These are phyloP conservation scores for Netelia inedita DNA, from an alignment of 2,888 invertebrate genomes.

Conservation along the genomic window DNA sequence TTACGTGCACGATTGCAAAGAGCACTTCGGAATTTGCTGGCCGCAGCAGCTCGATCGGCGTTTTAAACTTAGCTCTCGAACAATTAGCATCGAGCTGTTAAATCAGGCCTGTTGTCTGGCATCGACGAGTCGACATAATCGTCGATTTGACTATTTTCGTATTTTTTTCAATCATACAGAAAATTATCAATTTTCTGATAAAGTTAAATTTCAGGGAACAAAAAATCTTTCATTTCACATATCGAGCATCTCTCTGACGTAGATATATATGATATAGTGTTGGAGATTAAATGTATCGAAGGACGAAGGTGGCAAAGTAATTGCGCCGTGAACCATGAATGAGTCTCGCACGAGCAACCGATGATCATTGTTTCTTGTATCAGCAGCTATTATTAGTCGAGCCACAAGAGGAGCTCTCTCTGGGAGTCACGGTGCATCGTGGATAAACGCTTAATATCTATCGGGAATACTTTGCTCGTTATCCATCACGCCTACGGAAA, in stretches of 20 bases:
- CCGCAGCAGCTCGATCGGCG: conserved; percentile 36
- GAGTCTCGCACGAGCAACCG: conserved; percentile 53
- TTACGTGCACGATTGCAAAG: conserved; percentile 3
- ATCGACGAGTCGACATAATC: background rate
- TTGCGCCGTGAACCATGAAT: conserved; percentile 66
- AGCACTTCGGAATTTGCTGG: conserved; percentile 36
- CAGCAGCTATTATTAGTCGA: conserved; percentile 65
- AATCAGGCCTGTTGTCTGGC: conserved; percentile 25
- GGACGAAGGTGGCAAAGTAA: conserved; percentile 64
- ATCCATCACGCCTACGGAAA: conserved; percentile 35
- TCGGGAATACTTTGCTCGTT: background rate
- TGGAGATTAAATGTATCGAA: conserved; percentile 49
- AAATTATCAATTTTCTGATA: too few relatives aligned
- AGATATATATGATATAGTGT: background rate
- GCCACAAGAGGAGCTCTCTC: conserved; percentile 51
- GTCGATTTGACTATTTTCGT: conserved; percentile 34
- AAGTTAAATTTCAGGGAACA: conserved; percentile 2
- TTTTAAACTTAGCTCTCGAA: conserved; percentile 67
- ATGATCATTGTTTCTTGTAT: conserved; percentile 69
- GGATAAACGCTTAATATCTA: background rate
- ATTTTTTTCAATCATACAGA: background rate
- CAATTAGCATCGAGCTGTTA: conserved; percentile 68
- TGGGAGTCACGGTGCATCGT: conserved; percentile 42
- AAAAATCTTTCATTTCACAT: too few relatives aligned
- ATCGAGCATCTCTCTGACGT: background rate